Base-by-base conservation (phyloP, 2,888 invertebrate genomes). In the Xestoiulus laeticollis region DNA sequence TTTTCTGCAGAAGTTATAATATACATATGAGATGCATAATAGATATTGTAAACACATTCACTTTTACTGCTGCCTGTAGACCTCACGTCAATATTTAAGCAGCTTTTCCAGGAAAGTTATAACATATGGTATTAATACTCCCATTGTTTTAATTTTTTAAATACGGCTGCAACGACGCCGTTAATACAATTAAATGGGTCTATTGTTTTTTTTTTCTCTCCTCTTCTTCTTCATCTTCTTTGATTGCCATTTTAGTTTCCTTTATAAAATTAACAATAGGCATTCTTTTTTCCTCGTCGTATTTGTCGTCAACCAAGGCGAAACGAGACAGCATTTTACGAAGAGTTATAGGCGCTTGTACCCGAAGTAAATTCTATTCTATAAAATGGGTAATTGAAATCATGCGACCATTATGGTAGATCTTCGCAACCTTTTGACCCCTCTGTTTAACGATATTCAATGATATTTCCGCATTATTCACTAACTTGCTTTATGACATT, bases 101-200 rank as follows among this genome's bases (percentile, higher is more conserved):
- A 78, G 78, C 78, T 78, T 78, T 78, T 78, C 78, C 78, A 26
- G 26, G 78, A 78, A 78, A 78, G 78, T 78, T n/a, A 78, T 78
- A 78, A 78, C 78, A 14, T 26, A 78, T 78, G 78, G n/a, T n/a
- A n/a, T 78, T 78, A 78, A 78, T 78, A 78, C 78, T 78, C 30
- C 26, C 30, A 78, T 78, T 78, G 30, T 78, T 78, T 78, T 30
- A 78, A 30, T 78, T 78, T 78, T 53, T 78, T 30, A 78, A 78
- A 78, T 78, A 30, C 30, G 78, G 30, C 30, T 30, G 78, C 78
- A 78, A 78, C 78, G 78, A 78, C 78, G 78, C 30, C 30, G 78
- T 78, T 78, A 78, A 78, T 78, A 16, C 16, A 78, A 78, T 78
- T 78, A 30, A 78, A 78, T 78, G 30, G 78, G 30, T 26, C 78